Evolutionary conservation across 2,888 invertebrate species (phyloP), one percentile per base, ranked within the genome.

Genomic region (Caenorhabditis sp.): DNA sequence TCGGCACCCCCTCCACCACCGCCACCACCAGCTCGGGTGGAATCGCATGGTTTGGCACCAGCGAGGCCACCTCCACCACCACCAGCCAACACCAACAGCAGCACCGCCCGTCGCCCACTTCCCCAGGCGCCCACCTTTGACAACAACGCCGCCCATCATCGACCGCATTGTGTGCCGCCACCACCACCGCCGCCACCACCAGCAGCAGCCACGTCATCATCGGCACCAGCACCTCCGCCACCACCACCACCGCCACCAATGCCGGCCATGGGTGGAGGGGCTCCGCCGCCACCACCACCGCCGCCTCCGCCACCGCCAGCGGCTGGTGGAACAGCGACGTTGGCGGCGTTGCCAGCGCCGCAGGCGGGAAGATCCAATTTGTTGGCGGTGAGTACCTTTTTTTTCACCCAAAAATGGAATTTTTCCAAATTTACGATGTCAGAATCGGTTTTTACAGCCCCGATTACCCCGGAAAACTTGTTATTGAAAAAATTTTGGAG

Each of bases 111-210:
- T 14, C 61, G 78, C 21, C 83, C 81, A 0, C 67, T 82, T 31
- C 81, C 82, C 36, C 73, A 79, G 65, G 59, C 67, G 17, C 70
- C 70, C n/a, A 59, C 58, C 43, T n/a, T n/a, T n/a, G 12, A n/a
- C 4, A 14, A 26, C 1, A 7, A 7, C 17, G 10, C 4, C 5
- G 5, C 4, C 10, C 10, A 31, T 31, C 4, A 14, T n/a, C 57
- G 68, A 54, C 74, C 71, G 1, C 67, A 61, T 53, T 65, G 61
- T 14, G 84, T 62, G 76, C 77, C 80, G 43, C 76, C 82, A 17
- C 80, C 82, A 17, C 81, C 83, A 1, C 85, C 85, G 0, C 82
- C 86, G 5, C 87, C 87, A 20, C 84, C 84, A 53, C 83, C 86
- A n/a, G 59, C 82, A 20, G 64, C 70, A 14, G 62, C 70, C 12